Evolutionary conservation across 2,113 vertebrate species (phyloP).

Genomic region (Mesitornis unicolor): DNA sequence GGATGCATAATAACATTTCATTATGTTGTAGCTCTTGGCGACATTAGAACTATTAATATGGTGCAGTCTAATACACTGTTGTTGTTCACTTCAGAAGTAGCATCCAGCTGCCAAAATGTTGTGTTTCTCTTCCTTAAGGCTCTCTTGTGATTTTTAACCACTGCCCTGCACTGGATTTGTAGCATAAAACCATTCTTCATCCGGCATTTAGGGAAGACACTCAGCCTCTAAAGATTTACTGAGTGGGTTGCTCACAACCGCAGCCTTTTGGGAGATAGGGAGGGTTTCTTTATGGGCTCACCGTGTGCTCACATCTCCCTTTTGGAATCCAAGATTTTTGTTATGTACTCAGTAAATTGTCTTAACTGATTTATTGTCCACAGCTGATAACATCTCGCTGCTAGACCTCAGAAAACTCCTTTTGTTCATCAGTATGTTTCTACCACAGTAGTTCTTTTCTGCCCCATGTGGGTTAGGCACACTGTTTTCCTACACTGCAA

Average conservation of each 20-base stretch:
- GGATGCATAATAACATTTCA: not conserved
- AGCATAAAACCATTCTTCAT: not conserved
- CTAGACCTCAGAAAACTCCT: not conserved
- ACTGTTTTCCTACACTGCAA: not conserved
- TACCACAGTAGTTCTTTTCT: not conserved
- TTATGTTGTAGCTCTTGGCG: not conserved
- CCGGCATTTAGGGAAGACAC: not conserved
- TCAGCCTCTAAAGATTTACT: not conserved
- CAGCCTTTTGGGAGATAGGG: not conserved
- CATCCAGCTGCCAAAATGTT: not conserved
- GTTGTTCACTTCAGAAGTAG: not conserved
- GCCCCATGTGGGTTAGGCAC: not conserved
- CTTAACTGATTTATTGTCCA: slow-evolving; percentile 7
- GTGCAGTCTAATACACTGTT: not conserved
- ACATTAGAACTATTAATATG: not conserved
- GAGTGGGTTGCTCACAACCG: not conserved
- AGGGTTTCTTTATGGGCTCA: not conserved
- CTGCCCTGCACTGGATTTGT: not conserved
- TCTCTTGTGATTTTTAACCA: not conserved
- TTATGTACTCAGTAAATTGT: not conserved
- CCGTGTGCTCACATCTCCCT: not conserved
- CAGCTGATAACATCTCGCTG: slow-evolving; percentile 29
- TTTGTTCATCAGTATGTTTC: not conserved
- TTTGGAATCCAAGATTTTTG: slow-evolving; percentile 4
- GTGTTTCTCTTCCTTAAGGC: not conserved